These are phyloP conservation scores for Brotula barbata DNA, from an alignment of 2,797 vertebrate genomes.

Conservation along the genomic window DNA sequence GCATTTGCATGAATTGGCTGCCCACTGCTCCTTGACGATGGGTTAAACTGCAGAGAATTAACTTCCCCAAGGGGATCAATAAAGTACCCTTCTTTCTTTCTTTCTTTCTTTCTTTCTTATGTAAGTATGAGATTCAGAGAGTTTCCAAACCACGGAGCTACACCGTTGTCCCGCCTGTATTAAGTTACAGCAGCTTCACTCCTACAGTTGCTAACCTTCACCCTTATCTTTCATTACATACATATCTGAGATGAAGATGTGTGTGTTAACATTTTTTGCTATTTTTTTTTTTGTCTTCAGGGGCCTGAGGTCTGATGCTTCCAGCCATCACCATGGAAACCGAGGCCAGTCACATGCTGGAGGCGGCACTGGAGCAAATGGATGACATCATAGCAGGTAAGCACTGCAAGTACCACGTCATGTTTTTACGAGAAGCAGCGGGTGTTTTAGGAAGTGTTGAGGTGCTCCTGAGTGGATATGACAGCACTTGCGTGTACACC, in stretches of 20 bases:
- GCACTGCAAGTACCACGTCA: too few species aligned
- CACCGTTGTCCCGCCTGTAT: conserved; percentile 7
- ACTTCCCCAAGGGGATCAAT: too few species aligned
- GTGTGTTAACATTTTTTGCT: too few species aligned
- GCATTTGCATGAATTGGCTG: too few species aligned
- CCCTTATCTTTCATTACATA: too few species aligned
- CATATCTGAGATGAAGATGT: too few species aligned
- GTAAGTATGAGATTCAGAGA: conserved; percentile 3
- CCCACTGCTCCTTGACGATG: too few species aligned
- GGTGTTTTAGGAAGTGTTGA: neutral
- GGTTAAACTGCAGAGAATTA: too few species aligned
- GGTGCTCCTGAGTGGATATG: too few species aligned
- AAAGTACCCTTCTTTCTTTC: too few species aligned
- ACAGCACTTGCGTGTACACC: too few species aligned
- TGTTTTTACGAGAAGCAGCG: neutral
- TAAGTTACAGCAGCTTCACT: conserved; percentile 8
- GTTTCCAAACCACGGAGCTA: conserved; percentile 5
- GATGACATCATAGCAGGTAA: conserved; percentile 97
- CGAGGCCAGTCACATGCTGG: conserved; percentile 92
- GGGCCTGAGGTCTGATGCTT: conserved; percentile 58
- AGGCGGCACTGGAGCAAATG: conserved; percentile 97
- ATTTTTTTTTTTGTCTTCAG: conserved; percentile 11
- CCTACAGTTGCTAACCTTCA: conserved; percentile 7
- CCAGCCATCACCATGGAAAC: conserved; percentile 82
- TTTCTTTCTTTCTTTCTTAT: conserved; percentile 8